A percentile compares a stretch with the other conserved stretches of the same genome.
phyloP scores from a whole-genome alignment of 1,140 invertebrate genomes.

The Drosophila micromelanica region DNA sequence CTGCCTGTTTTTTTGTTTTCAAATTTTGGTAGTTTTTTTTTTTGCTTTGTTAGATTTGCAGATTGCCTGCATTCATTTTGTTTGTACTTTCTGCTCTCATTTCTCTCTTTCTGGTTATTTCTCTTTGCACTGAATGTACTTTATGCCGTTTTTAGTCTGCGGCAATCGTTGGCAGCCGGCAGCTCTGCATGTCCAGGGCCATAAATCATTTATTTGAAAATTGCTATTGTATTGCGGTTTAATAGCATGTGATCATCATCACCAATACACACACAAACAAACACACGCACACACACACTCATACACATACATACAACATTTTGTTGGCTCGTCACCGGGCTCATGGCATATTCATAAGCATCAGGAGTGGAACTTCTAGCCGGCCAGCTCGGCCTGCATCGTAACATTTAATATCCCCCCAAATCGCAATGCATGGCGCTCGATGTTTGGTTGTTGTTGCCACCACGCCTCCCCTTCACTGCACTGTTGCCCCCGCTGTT shows the following conservation, averaged over 20 bases:
- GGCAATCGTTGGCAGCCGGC: slow-evolving; percentile 53
- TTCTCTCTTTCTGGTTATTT: neutral
- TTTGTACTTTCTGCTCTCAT: neutral
- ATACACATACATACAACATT: slow-evolving; percentile 3
- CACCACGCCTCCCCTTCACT: too few relatives aligned
- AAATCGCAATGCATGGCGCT: slow-evolving; percentile 58
- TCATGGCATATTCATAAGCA: slow-evolving; percentile 68
- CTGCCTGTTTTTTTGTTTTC: neutral
- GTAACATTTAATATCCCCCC: slow-evolving; percentile 76
- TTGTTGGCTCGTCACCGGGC: slow-evolving; percentile 46
- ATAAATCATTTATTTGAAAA: slow-evolving; percentile 83
- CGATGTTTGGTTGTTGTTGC: slow-evolving; percentile 9
- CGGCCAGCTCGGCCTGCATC: slow-evolving; percentile 35
- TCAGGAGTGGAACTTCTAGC: slow-evolving; percentile 4
- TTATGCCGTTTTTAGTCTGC: slow-evolving; percentile 59
- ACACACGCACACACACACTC: slow-evolving; percentile 15
- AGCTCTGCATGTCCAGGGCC: slow-evolving; percentile 58
- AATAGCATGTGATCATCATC: slow-evolving; percentile 79
- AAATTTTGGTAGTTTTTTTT: neutral
- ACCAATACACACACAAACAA: slow-evolving; percentile 16
- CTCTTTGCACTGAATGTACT: too few relatives aligned
- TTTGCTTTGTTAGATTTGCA: neutral
- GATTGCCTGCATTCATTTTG: neutral
- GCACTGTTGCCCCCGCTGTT: neutral
- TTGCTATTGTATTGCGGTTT: slow-evolving; percentile 81